Base-by-base conservation (phyloP, 2,888 invertebrate genomes). In the Macropis europaea region DNA sequence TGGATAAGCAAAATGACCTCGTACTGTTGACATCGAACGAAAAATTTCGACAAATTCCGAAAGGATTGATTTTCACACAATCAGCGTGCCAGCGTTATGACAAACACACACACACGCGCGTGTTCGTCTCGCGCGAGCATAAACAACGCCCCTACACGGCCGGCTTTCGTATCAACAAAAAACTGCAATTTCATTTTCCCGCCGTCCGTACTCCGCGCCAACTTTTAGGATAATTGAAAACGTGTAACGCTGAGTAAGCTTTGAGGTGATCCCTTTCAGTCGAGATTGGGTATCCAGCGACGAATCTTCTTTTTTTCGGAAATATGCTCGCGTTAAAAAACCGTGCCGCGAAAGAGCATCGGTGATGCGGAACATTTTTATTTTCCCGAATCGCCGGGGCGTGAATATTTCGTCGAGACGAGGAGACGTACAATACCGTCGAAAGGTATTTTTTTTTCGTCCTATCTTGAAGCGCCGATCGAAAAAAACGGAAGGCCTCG, bases 141-240 rank as follows among this genome's bases (percentile, higher is more conserved):
- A n/a, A n/a, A n/a, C n/a, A n/a, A n/a, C n/a, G n/a, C n/a, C n/a
- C n/a, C n/a, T n/a, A 24, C 3, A 34, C 17, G 5, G 13, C 19
- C 2, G n/a, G 19, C 43, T 48, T 69, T 47, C 43, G 19, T 45
- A 45, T 54, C 43, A 19, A 56, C 34, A 13, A 11, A 15, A 45
- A 36, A 2, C 15, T 24, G 72, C 73, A 72, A 74, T 67, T 74
- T 62, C 62, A 67, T 72, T 74, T 59, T 53, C 19, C 42, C 48
- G 13, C 36, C 32, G 53, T 40, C 34, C 45, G 32, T 61, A 54
- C 54, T 7, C 42, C 54, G 11, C 28, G 32, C 48, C 38, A 57
- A 72, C 72, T 74, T 74, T 74, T 59, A 72, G 67, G 62, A 72
- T 74, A 74, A 72, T 72, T 74, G 73, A 72, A 74, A 74, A 60